A percentile compares a stretch with the other conserved stretches of the same genome.
These are phyloP conservation scores for Cichladusa arquata DNA, from an alignment of 2,113 vertebrate species.

Conservation along the genomic window DNA sequence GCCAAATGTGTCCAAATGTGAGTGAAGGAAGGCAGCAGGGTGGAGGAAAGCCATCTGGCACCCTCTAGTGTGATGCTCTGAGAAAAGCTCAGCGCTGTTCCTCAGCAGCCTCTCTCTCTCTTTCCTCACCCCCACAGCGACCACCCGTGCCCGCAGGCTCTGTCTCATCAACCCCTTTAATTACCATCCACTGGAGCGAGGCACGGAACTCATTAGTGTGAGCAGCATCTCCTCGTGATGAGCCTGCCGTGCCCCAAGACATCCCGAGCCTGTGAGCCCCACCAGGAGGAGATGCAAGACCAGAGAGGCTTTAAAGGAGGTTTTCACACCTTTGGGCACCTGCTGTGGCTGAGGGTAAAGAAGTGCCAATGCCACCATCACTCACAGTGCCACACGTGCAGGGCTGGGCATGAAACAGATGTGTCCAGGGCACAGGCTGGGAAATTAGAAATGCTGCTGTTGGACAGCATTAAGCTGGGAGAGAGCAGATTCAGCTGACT, in stretches of 20 bases:
- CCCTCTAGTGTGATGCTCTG: conserved; percentile 55
- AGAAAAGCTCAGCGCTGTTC: neutral
- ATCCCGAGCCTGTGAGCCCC: fast-evolving
- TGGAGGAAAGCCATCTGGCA: conserved; percentile 54
- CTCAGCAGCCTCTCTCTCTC: neutral
- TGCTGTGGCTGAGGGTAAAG: fast-evolving
- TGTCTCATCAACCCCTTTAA: neutral
- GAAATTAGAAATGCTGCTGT: fast-evolving
- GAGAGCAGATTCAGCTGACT: neutral
- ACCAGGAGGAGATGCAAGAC: neutral
- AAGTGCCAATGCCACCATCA: neutral
- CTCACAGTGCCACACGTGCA: fast-evolving
- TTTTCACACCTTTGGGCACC: neutral
- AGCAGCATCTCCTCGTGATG: neutral
- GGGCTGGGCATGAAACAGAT: neutral
- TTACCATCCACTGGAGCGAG: neutral
- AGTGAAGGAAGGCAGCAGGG: neutral
- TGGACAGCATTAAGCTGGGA: neutral
- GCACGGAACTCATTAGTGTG: neutral
- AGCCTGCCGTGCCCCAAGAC: neutral
- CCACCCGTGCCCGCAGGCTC: neutral
- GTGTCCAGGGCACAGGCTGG: fast-evolving
- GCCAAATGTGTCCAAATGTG: neutral
- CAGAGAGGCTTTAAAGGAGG: neutral
- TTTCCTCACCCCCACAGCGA: neutral